Percentiles rank a stretch among this genome's conserved stretches.
These are phyloP conservation scores for Oryzaephilus surinamensis DNA, from an alignment of 1,140 invertebrate species.

Conservation along the genomic window DNA sequence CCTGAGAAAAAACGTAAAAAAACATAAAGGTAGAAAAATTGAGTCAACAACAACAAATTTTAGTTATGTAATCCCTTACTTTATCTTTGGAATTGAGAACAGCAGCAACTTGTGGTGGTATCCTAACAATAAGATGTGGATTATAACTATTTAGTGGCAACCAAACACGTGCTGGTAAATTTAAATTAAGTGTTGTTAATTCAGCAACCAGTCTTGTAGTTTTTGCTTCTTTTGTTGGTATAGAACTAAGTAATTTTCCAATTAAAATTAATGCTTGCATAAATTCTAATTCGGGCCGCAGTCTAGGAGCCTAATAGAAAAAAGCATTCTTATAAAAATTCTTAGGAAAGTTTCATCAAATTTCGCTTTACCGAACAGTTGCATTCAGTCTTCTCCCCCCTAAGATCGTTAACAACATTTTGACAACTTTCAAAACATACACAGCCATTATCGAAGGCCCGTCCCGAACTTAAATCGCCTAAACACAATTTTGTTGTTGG, in stretches of 20 bases:
- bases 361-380: constrained; percentile 56
- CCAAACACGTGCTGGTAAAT: constrained; percentile 96
- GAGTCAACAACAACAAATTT: too few species aligned
- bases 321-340: constrained; percentile 4
- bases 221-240: constrained; percentile 91
- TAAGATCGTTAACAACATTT: constrained; percentile 63
- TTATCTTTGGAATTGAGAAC: constrained; percentile 99
- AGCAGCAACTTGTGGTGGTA: constrained; percentile 87
- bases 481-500: constrained; percentile 51
- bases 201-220: constrained; percentile 84
- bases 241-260: constrained; percentile 77
- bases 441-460: constrained; percentile 95
- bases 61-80: constrained; percentile 47
- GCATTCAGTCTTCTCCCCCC: constrained; percentile 60
- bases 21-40: constrained; percentile 3
- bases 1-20: constrained; percentile 46
- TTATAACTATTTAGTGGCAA: constrained; percentile 67
- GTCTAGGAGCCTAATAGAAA: constrained; percentile 67
- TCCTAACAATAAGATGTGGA: constrained; percentile 77
- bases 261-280: constrained; percentile 78
- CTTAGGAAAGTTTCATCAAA: not conserved
- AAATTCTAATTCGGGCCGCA: constrained; percentile 80
- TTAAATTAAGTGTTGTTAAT: constrained; percentile 86
- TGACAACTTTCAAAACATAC: constrained; percentile 56
- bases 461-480: constrained; percentile 85